These are phyloP conservation scores for Branchinecta lindahli DNA, from an alignment of 1,140 invertebrate genomes.

Conservation along the genomic window DNA sequence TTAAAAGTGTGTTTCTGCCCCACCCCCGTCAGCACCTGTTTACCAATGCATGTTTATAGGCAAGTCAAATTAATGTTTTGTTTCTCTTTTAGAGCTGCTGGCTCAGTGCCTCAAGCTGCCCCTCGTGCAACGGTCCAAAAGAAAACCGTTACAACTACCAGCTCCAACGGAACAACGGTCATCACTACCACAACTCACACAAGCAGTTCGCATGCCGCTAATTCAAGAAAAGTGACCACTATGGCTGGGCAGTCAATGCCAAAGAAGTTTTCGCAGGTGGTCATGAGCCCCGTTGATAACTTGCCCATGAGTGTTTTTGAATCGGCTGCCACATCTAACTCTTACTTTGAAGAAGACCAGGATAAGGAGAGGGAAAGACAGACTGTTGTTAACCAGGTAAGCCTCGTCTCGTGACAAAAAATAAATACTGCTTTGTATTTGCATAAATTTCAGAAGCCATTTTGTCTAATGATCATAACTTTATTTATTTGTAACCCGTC, in stretches of 20 bases:
- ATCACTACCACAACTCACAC: background rate
- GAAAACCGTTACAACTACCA: background rate
- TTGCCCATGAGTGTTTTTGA: constrained; percentile 8
- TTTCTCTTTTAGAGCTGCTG: too few species aligned
- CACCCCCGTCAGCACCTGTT: too few species aligned
- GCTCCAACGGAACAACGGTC: background rate
- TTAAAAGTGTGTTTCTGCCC: too few species aligned
- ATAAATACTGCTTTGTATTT: too few species aligned
- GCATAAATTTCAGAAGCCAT: too few species aligned
- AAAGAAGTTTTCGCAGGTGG: background rate
- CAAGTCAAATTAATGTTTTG: too few species aligned
- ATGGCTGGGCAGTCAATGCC: background rate
- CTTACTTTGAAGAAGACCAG: background rate
- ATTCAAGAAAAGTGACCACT: background rate
- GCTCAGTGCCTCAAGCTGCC: too few species aligned
- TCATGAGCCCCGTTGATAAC: background rate
- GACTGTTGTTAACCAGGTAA: background rate
- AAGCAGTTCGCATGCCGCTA: background rate
- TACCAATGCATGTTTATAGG: too few species aligned
- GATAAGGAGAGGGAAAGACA: background rate
- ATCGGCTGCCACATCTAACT: background rate
- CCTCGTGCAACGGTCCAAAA: background rate
- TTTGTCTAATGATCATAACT: too few species aligned
- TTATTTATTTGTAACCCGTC: too few species aligned
- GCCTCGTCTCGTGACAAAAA: too few species aligned